These are phyloP conservation scores for Dallia pectoralis DNA, from an alignment of 2,797 vertebrate species.

Conservation along the genomic window DNA sequence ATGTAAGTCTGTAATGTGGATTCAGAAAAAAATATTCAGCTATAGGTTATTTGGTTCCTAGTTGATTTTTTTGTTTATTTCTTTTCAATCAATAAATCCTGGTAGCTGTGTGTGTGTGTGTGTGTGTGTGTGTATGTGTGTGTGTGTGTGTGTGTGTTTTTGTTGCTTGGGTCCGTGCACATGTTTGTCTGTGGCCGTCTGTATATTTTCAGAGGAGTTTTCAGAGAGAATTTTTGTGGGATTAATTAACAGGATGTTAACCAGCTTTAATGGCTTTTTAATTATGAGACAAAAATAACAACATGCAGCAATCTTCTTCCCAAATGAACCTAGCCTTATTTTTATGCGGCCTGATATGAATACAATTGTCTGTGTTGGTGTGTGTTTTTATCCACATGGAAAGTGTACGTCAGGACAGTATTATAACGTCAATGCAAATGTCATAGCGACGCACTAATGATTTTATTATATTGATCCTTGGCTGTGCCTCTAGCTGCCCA, in stretches of 20 bases:
- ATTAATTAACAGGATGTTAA: slow-evolving; percentile 9
- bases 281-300: slow-evolving; percentile 19
- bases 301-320: slow-evolving; percentile 2
- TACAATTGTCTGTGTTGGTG: slow-evolving; percentile 38
- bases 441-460: slow-evolving; percentile 34
- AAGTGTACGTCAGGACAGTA: slow-evolving; percentile 29
- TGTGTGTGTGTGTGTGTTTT: background rate
- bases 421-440: slow-evolving; percentile 27
- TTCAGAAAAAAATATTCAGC: background rate
- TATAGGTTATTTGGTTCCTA: background rate
- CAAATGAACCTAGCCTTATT: slow-evolving; percentile 7
- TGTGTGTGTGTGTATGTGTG: background rate
- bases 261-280: slow-evolving; percentile 13
- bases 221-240: slow-evolving; percentile 1
- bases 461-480: no score
- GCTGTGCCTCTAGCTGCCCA: no score
- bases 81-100: background rate
- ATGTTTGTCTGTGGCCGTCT: background rate
- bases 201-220: no score
- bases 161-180: background rate
- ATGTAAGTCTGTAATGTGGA: slow-evolving; percentile 21
- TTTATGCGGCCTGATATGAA: slow-evolving; percentile 9
- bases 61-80: background rate
- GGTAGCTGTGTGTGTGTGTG: background rate
- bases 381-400: slow-evolving; percentile 22